phyloP scores from a whole-genome alignment of 2,113 vertebrate species.

The Sylvicapra grimmia region DNA sequence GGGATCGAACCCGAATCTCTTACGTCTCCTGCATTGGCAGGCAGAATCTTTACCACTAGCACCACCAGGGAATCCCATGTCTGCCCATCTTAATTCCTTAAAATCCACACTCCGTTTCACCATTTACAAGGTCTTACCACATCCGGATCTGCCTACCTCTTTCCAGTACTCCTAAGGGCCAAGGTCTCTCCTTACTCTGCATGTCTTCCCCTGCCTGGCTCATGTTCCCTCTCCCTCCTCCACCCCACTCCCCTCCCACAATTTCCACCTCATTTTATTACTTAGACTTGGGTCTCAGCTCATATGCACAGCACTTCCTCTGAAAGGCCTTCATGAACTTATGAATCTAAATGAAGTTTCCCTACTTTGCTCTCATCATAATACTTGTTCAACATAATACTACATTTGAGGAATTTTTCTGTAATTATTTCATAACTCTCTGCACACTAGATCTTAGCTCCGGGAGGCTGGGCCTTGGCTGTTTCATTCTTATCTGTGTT shows the following conservation, averaged over 20 bases:
- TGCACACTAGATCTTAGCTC: not conserved
- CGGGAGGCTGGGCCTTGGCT: not conserved
- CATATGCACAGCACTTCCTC: not conserved
- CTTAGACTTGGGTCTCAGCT: not conserved
- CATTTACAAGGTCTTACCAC: not conserved
- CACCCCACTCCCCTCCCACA: fast-evolving
- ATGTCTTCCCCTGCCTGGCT: not conserved
- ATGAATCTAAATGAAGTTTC: not conserved
- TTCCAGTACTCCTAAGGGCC: not conserved
- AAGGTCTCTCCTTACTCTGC: not conserved
- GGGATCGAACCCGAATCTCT: not conserved
- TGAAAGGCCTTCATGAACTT: not conserved
- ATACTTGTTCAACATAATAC: not conserved
- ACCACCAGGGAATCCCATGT: not conserved
- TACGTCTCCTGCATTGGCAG: not conserved
- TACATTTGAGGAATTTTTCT: not conserved
- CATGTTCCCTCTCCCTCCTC: fast-evolving
- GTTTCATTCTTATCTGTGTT: not conserved
- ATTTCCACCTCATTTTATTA: not conserved
- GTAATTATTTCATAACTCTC: not conserved
- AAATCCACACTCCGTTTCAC: not conserved
- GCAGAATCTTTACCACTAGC: not conserved
- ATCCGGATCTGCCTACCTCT: not conserved
- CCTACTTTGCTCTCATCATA: not conserved
- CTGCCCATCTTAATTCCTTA: not conserved